Base-by-base conservation (phyloP, 2,888 invertebrate genomes). In the Balanococcus diminutus region DNA sequence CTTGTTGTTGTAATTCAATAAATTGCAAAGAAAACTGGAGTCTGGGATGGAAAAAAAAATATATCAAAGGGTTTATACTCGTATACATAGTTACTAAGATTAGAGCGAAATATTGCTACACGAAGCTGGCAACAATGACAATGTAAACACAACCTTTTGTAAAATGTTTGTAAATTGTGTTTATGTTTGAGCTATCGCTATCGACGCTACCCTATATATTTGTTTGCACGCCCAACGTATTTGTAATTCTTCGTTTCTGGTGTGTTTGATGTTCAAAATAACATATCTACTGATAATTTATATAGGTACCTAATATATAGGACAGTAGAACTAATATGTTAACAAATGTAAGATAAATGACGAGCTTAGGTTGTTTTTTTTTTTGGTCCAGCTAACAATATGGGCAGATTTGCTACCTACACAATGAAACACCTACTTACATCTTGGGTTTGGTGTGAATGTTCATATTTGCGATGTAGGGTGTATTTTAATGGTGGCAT, bases 401-500 rank as follows among this genome's bases (percentile, higher is more conserved):
- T n/a, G n/a, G n/a, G n/a, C n/a, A n/a, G n/a, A n/a, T n/a, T n/a
- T n/a, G n/a, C n/a, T n/a, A n/a, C n/a, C n/a, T n/a, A n/a, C n/a
- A n/a, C n/a, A n/a, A n/a, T n/a, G n/a, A n/a, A n/a, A n/a, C n/a
- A n/a, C n/a, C n/a, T n/a, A n/a, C n/a, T n/a, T n/a, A n/a, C n/a
- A n/a, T n/a, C n/a, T n/a, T n/a, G n/a, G n/a, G n/a, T n/a, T n/a
- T n/a, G n/a, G n/a, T n/a, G n/a, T n/a, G n/a, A n/a, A n/a, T n/a
- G n/a, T n/a, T n/a, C n/a, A n/a, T n/a, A n/a, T n/a, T n/a, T n/a
- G n/a, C n/a, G n/a, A n/a, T n/a, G n/a, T n/a, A n/a, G n/a, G n/a
- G n/a, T n/a, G n/a, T 3, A 8, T 72, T 31, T 72, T 51, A 83
- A 83, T 32, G 61, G 82, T 61, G 61, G 82, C 82, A 83, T 83